Conservation (phyloP, 2,113 vertebrate species). For the Hydropotes inermis region DNA sequence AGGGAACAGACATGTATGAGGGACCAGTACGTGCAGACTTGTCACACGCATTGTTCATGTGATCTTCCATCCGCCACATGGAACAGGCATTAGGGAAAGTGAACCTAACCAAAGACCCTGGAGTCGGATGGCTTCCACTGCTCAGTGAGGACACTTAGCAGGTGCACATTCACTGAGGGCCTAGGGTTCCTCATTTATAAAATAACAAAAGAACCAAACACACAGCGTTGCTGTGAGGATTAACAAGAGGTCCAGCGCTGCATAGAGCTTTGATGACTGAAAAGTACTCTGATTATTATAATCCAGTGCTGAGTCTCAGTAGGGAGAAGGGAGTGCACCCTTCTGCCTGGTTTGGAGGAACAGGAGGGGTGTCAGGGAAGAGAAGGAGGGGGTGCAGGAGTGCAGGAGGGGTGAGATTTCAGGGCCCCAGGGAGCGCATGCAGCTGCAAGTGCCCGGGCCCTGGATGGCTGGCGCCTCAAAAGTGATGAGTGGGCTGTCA, state of each 20-base stretch:
- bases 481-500: constrained; percentile 11
- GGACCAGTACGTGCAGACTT: accelerated
- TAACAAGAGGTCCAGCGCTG: background rate
- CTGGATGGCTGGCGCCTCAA: background rate
- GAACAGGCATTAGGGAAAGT: background rate
- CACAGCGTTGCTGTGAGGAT: background rate
- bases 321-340: accelerated
- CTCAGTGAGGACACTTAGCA: background rate
- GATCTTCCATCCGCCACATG: background rate
- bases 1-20: background rate
- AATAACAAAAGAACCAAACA: background rate
- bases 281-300: background rate
- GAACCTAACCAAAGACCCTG: background rate
- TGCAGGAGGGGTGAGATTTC: background rate
- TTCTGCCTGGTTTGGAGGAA: background rate
- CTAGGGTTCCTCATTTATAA: background rate
- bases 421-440: accelerated
- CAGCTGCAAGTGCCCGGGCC: background rate
- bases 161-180: background rate
- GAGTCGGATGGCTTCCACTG: background rate
- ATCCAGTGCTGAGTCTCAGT: background rate
- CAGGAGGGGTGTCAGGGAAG: background rate
- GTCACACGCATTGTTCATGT: background rate
- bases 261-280: background rate
- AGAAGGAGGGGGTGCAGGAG: background rate